A percentile compares a stretch with the other conserved stretches of the same genome.
These are phyloP conservation scores for Mesocricetus auratus DNA, from an alignment of 2,113 vertebrate genomes.

Conservation along the genomic window DNA sequence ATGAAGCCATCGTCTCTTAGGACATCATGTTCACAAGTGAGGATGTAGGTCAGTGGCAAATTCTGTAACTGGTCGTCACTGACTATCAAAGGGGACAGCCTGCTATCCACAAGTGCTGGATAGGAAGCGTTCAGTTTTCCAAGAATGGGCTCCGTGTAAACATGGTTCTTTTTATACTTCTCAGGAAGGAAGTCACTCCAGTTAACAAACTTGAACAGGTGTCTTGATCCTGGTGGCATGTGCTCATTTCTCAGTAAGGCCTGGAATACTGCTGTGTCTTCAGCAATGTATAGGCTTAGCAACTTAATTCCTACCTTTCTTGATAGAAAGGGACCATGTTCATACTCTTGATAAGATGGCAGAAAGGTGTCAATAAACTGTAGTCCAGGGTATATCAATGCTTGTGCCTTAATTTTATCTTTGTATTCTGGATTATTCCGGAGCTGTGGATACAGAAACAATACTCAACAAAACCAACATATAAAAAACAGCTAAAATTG, in stretches of 20 bases:
- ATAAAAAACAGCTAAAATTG: background rate
- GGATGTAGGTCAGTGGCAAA: slow-evolving; percentile 87
- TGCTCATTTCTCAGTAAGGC: background rate
- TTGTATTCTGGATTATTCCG: slow-evolving; percentile 87
- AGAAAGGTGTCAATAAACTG: slow-evolving; percentile 90
- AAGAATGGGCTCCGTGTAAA: slow-evolving; percentile 80
- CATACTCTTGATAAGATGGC: slow-evolving; percentile 91
- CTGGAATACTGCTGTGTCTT: background rate
- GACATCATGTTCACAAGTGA: slow-evolving; percentile 93
- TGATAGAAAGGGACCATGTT: slow-evolving; percentile 46
- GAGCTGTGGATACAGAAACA: slow-evolving; percentile 84
- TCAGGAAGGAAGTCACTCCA: slow-evolving; percentile 92
- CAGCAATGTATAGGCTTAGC: background rate
- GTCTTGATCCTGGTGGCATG: slow-evolving; percentile 34
- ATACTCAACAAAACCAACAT: background rate
- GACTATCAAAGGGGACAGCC: slow-evolving; percentile 89
- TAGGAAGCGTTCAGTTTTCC: background rate
- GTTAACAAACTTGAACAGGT: slow-evolving; percentile 84
- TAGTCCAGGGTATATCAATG: slow-evolving; percentile 91
- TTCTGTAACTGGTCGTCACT: slow-evolving; percentile 81
- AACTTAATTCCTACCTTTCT: background rate
- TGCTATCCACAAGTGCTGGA: slow-evolving; percentile 79
- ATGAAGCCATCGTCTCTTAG: slow-evolving; percentile 93
- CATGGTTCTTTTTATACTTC: slow-evolving; percentile 79
- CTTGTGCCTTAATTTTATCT: slow-evolving; percentile 89